phyloP scores from a whole-genome alignment of 2,888 invertebrate species.

The Sinopyrophorus schimmeli region DNA sequence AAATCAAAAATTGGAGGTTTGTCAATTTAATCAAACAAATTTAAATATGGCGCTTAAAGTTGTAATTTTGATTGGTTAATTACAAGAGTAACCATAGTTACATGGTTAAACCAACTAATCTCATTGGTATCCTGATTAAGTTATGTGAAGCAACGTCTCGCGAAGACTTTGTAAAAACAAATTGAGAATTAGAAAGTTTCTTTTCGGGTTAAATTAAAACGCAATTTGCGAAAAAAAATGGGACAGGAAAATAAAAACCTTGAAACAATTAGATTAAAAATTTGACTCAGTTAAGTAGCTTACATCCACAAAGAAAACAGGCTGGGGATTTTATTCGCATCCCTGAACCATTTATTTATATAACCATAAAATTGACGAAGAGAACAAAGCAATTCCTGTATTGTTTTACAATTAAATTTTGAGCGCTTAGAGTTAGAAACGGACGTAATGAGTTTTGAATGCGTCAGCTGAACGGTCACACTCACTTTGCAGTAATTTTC shows the following conservation, averaged over 20 bases:
- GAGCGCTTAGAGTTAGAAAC: slow-evolving; percentile 23
- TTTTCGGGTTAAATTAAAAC: too few species aligned
- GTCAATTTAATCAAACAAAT: too few species aligned
- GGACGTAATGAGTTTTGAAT: slow-evolving; percentile 32
- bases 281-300: slow-evolving; percentile 7
- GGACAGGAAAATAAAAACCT: neutral
- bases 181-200: too few species aligned
- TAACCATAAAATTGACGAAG: slow-evolving; percentile 30
- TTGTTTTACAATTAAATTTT: slow-evolving; percentile 34
- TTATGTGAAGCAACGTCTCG: too few species aligned
- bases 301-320: slow-evolving; percentile 14
- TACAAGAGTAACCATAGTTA: too few species aligned
- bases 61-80: too few species aligned
- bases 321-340: slow-evolving; percentile 16
- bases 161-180: too few species aligned
- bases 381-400: slow-evolving; percentile 31
- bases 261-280: too few species aligned
- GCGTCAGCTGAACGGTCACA: slow-evolving; percentile 31
- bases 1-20: too few species aligned
- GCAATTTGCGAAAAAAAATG: neutral
- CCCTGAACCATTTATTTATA: slow-evolving; percentile 25
- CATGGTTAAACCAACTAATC: too few species aligned
- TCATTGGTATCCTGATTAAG: too few species aligned
- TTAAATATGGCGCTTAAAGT: too few species aligned
- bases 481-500: slow-evolving; percentile 28